Percentiles rank a stretch among this genome's conserved stretches.
phyloP scores from a whole-genome alignment of 2,888 invertebrate species.

The Metopia argyrocephala region DNA sequence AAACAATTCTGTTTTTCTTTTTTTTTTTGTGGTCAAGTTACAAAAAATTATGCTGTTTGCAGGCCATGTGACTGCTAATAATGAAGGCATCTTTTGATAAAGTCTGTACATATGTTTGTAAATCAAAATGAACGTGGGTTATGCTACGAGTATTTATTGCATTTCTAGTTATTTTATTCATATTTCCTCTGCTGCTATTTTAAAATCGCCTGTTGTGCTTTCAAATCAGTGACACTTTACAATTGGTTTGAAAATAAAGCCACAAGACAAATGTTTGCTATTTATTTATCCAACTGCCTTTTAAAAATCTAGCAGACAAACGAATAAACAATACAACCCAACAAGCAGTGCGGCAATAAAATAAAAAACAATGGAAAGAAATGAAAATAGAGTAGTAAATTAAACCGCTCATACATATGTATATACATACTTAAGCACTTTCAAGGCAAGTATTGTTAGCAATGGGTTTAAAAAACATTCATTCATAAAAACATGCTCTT shows the following conservation, averaged over 20 bases:
- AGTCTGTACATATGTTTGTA: constrained; percentile 2
- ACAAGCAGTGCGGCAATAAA: background rate
- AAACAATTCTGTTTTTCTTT: background rate
- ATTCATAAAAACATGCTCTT: too few species aligned
- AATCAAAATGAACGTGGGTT: background rate
- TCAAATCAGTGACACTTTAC: constrained; percentile 56
- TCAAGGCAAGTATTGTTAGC: too few species aligned
- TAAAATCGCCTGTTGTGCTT: constrained; percentile 39
- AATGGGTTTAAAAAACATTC: too few species aligned
- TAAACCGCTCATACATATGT: too few species aligned
- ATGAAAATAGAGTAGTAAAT: background rate
- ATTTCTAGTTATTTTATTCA: constrained; percentile 16
- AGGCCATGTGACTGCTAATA: too few species aligned
- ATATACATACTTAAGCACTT: too few species aligned
- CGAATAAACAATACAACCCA: constrained; percentile 5
- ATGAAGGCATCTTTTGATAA: background rate
- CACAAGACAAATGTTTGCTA: constrained; percentile 55
- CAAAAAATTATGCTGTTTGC: too few species aligned
- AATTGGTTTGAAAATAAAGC: constrained; percentile 61
- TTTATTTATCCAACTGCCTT: background rate
- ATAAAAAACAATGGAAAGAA: background rate
- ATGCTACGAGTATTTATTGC: background rate
- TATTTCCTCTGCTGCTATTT: background rate
- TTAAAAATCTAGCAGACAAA: background rate
- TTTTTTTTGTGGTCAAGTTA: background rate